These are phyloP conservation scores for Microdon myrmicae DNA, from an alignment of 2,888 invertebrate genomes.

Conservation along the genomic window DNA sequence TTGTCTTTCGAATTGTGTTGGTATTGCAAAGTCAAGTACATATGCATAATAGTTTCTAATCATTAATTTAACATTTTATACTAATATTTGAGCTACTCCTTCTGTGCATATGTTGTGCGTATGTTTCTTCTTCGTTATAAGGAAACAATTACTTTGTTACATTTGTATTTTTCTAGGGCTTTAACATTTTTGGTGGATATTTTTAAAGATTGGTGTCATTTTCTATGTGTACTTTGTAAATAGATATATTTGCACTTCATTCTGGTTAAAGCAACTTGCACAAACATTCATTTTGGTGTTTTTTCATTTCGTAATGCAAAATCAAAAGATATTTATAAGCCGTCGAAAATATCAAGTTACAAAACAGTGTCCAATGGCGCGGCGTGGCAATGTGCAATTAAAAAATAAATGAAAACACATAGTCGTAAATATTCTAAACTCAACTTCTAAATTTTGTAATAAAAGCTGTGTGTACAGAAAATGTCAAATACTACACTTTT, in stretches of 20 bases:
- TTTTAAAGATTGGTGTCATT: slow-evolving; percentile 19
- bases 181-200: slow-evolving; percentile 18
- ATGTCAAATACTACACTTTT: too few relatives aligned
- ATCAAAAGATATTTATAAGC: too few relatives aligned
- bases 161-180: slow-evolving; percentile 17
- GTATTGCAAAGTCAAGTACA: slow-evolving; percentile 52
- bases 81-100: slow-evolving; percentile 36
- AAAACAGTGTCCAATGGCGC: too few relatives aligned
- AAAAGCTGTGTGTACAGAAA: too few relatives aligned
- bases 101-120: slow-evolving; percentile 33
- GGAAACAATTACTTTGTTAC: slow-evolving; percentile 11
- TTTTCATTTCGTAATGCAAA: too few relatives aligned
- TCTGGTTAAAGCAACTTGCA: slow-evolving; percentile 33
- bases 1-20: slow-evolving; percentile 46
- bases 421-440: too few relatives aligned
- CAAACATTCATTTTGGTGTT: slow-evolving; percentile 35
- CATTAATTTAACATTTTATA: slow-evolving; percentile 30
- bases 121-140: slow-evolving; percentile 21
- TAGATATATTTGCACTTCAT: slow-evolving; percentile 38
- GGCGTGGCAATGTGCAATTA: too few relatives aligned
- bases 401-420: too few relatives aligned
- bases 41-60: slow-evolving; percentile 38
- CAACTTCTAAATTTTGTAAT: too few relatives aligned
- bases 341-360: too few relatives aligned
- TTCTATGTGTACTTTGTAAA: slow-evolving; percentile 29